Base-by-base conservation (phyloP, 2,888 invertebrate genomes). In the Pseudococcus longispinus region DNA sequence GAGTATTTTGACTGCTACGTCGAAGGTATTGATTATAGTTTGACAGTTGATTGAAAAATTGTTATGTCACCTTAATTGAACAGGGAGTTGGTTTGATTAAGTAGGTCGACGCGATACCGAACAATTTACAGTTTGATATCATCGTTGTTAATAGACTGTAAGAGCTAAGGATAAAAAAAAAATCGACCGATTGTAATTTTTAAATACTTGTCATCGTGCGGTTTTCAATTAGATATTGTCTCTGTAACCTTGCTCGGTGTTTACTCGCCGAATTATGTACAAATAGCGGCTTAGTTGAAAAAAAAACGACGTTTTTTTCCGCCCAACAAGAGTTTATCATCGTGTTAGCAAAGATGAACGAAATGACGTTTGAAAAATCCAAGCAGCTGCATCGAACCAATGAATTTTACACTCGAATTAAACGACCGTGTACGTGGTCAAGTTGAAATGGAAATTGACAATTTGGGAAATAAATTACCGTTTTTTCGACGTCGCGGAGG, bases 171-270 rank as follows among this genome's bases (percentile, higher is more conserved):
- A 29, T 1, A 18, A 70, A 29, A 70, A 70, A 70, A 70, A 70
- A 32, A 60, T 23, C 23, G 2, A 70, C 29, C 70, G 70, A 70
- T 70, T 70, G 70, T 70, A 70, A 70, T 70, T 70, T 70, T 70
- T 70, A 70, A 70, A 70, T 70, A 70, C 70, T 70, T 70, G 70
- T 70, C 70, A 70, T 70, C 29, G 70, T 70, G 70, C 70, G 60
- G 70, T 70, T 70, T 70, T 70, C 70, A 70, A 70, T 70, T 70
- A 70, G 29, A 70, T 29, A 70, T 5, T 70, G 70, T 29, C 70
- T 26, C 70, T 9, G 51, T 60, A 70, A 70, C 70, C 70, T 70
- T 70, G 70, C n/a, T 29, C 18, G 29, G 18, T 70, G 70, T 70
- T 70, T 70, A 70, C 70, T 70, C 70, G 29, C 0, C 70, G 70